Evolutionary conservation across 2,797 vertebrate genomes (phyloP), one percentile per base, ranked within the genome.

Genomic region (Aythya fuligula): DNA sequence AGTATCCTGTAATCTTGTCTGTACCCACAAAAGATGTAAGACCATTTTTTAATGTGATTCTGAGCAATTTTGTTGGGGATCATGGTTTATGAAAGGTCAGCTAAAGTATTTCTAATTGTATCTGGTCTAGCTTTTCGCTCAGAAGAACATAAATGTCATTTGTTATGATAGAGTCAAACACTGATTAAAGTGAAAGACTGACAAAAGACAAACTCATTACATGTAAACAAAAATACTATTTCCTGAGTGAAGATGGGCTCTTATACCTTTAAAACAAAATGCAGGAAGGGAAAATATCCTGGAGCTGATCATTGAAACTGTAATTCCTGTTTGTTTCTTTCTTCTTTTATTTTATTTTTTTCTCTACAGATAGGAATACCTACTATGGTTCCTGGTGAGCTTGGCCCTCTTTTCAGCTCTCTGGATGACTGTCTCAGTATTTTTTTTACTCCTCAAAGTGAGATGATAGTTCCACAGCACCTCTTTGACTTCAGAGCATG

Each of bases 1-100:
- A 98, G 98, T 98, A 97, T 98, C 98, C 98, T 98, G 95, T 79
- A 97, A 98, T 98, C 97, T 98, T 98, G 89, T 98, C 98, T 96
- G 87, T 97, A 98, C 96, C 97, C 98, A 98, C 98, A 98, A 97
- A 92, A 98, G 98, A 98, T 97, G 97, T 90, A 90, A 97, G 97
- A 97, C 96, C 97, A 98, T 98, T 98, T 98, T 97, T 96, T 94
- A 98, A 97, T 97, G 95, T 86, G 94, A 97, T 97, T 96, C 65
- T 5, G 53, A 95, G 96, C 96, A 95, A 85, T 97, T 97, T 98
- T 94, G 95, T 96, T 96, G 87, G 96, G 95, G 89, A 95, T 86
- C 91, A 76, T 74, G 95, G 94, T 93, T 97, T 97, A 96, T 90
- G 85, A 98, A 98, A 98, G 98, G 98, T 98, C 98, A 98, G 89